These are phyloP conservation scores for Craseonycteris thonglongyai DNA, from an alignment of 2,113 vertebrate species.

Conservation along the genomic window DNA sequence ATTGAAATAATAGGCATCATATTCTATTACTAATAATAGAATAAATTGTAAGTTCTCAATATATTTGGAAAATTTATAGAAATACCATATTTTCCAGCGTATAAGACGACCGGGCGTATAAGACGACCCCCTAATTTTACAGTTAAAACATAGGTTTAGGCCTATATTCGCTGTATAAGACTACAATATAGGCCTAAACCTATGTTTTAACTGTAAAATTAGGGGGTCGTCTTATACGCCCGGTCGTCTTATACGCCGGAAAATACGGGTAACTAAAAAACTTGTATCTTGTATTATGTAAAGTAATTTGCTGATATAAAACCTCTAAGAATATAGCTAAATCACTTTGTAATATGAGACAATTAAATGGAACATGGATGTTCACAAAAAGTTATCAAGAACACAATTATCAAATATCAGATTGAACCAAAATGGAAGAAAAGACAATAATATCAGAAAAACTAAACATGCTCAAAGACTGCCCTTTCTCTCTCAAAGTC, in stretches of 20 bases:
- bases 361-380: neutral
- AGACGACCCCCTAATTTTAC: no score
- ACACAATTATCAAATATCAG: neutral
- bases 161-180: no score
- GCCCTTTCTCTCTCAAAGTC: constrained; percentile 13
- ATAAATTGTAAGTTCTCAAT: constrained; percentile 24
- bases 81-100: no score
- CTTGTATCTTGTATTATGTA: neutral
- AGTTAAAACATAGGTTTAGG: no score
- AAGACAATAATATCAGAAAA: neutral
- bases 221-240: no score
- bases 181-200: no score
- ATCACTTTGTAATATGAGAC: neutral
- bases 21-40: neutral
- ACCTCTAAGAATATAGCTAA: neutral
- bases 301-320: constrained; percentile 32
- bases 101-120: no score
- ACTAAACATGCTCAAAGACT: neutral
- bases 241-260: no score
- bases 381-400: neutral
- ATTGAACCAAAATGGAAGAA: neutral
- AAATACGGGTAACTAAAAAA: constrained; percentile 51
- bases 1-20: neutral
- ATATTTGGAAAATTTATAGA: constrained; percentile 38
- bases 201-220: no score